Evolutionary conservation across 1,140 invertebrate genomes (phyloP), one percentile per base, ranked within the genome.

Genomic region (Tetramorium parvispinum): DNA sequence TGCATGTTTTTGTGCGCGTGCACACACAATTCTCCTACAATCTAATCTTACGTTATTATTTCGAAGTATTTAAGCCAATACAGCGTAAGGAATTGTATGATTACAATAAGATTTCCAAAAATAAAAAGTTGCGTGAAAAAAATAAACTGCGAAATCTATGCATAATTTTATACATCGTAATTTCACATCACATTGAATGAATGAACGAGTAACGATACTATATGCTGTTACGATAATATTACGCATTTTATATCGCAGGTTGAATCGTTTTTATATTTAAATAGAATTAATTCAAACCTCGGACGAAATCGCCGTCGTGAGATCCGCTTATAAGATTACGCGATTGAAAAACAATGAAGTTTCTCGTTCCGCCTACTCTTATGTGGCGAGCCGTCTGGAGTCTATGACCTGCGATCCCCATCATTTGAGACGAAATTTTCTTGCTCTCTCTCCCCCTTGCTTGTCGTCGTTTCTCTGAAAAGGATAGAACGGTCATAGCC

Each of bases 401-500:
- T 59, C 86, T 73, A 53, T 51, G 78, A 32, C 46, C 77, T 8
- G 24, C 51, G 55, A 85, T 78, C n/a, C 76, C 13, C 55, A 59
- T 87, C 66, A 57, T 81, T 85, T 51, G 51, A 83, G 27, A 37
- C 65, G 57, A 66, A 75, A 63, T 71, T 27, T 27, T 46, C 21
- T 16, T 18, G n/a, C 49, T 63, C 37, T 55, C 21, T 11, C 49
- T 79, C 55, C 40, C 37, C 13, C 21, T 55, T 4, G 0, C 32
- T 51, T 51, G 3, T 55, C 43, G 13, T 11, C 82, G 55, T 75
- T 55, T 81, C 81, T 49, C 11, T 63, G 51, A 71, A 85, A 85
- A 85, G 81, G 85, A 85, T 90, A 51, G 68, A 81, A 70, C 73
- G 89, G 57, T 71, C 76, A 61, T 81, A 87, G 70, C 63, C 73